Evolutionary conservation across 2,888 invertebrate species (phyloP), one percentile per base, ranked within the genome.

Genomic region (Didymodactylos carnosus): DNA sequence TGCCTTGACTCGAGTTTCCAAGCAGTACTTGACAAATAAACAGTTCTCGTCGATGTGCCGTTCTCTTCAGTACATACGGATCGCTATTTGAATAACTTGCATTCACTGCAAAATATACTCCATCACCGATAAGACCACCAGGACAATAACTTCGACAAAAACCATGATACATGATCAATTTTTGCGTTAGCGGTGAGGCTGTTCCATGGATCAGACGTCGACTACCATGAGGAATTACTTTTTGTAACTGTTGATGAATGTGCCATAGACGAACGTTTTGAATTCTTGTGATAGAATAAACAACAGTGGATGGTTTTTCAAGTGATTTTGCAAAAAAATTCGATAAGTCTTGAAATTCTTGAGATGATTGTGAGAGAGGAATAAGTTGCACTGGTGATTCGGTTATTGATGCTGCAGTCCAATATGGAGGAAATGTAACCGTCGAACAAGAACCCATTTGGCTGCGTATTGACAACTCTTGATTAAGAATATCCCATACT

Each of bases 61-160:
- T 49, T 25, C 75, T 71, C 3, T 75, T 75, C 16, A 51, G 39
- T 16, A 75, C 70, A 69, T 76, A 77, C 2, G 74, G 71, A 43
- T 72, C 13, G 39, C 71, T 70, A 39, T 73, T 69, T 2, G 76
- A 76, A 43, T 74, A 74, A 25, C n/a, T n/a, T 46, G 77, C 76
- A 46, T 76, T 39, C 5, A 27, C 40, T 23, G 76, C 76, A 72
- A 72, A 72, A n/a, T 72, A 72, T 6, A 72, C 40, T n/a, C 72
- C 72, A 40, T 72, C 41, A 35, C 72, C 72, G 39, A 62, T 62
- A 62, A 19, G 8, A 62, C 62, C 62, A 35, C 19, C 19, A 2
- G 62, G 62, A 62, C 62, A 62, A 35, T 16, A 35, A 62, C 62
- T 62, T 35, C 35, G 62, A 35, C n/a, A 35, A 35, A 62, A 62